Evolutionary conservation across 2,113 vertebrate genomes (phyloP).

Genomic region (Glaucomys volans): DNA sequence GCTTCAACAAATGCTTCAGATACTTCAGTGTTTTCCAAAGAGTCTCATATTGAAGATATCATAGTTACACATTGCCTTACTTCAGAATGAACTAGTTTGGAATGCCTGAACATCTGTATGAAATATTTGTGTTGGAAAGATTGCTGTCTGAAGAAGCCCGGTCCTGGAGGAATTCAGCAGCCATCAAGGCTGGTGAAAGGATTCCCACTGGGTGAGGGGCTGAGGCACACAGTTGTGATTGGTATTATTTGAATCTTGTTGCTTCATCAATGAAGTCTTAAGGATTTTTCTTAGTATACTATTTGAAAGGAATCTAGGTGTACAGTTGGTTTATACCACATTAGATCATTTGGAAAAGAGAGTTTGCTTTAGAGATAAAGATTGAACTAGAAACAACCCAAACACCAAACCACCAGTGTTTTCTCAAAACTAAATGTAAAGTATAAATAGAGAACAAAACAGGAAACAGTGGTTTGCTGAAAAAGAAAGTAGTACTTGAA

Average conservation of each 20-base stretch:
- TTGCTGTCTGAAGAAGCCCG: background rate
- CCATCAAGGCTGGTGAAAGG: background rate
- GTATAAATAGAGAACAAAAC: conserved; percentile 82
- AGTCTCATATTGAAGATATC: background rate
- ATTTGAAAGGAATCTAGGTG: conserved; percentile 1
- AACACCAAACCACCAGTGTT: conserved; percentile 62
- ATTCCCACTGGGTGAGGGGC: background rate
- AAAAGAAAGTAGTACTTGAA: conserved; percentile 60
- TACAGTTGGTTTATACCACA: background rate
- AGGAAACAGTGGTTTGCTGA: conserved; percentile 76
- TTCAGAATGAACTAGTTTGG: background rate
- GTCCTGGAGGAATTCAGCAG: background rate
- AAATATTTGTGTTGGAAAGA: background rate
- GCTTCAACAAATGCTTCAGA: background rate
- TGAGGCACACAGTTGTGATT: background rate
- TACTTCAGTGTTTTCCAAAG: background rate
- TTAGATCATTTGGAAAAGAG: conserved; percentile 61
- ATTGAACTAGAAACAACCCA: conserved; percentile 76
- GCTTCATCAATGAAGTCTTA: background rate
- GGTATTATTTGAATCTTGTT: background rate
- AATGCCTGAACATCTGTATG: background rate
- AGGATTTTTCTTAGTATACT: background rate
- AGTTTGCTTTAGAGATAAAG: conserved; percentile 73
- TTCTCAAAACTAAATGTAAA: conserved; percentile 78
- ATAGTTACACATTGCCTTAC: background rate